Percentiles rank a stretch among this genome's conserved stretches.
phyloP scores from a whole-genome alignment of 2,888 invertebrate genomes.

The Papilio demoleus region DNA sequence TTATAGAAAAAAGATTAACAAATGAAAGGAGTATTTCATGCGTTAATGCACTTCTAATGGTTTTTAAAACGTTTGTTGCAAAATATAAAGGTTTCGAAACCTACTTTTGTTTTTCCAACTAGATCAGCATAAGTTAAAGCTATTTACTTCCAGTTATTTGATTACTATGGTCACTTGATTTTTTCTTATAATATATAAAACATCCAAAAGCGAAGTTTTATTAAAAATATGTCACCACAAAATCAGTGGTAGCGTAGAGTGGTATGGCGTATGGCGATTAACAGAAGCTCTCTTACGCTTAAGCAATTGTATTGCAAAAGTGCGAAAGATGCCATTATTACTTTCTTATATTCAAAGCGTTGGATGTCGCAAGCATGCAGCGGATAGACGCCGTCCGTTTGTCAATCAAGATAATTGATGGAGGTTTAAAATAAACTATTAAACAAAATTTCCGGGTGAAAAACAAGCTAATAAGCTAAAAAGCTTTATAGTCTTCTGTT shows the following conservation, averaged over 20 bases:
- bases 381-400: background rate
- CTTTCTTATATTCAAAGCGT: conserved; percentile 21
- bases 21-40: background rate
- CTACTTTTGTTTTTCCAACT: too few relatives aligned
- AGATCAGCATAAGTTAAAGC: too few relatives aligned
- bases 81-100: background rate
- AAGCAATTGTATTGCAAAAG: conserved; percentile 30
- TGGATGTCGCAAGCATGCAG: conserved; percentile 24
- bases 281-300: conserved; percentile 31
- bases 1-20: background rate
- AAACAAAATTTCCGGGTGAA: too few relatives aligned
- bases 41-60: background rate
- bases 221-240: too few relatives aligned
- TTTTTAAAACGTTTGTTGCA: background rate
- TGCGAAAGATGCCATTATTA: conserved; percentile 16
- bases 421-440: conserved; percentile 6
- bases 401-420: conserved; percentile 19
- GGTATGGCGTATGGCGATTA: conserved; percentile 11
- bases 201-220: too few relatives aligned
- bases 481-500: too few relatives aligned
- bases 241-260: too few relatives aligned
- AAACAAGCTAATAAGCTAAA: too few relatives aligned
- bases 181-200: too few relatives aligned
- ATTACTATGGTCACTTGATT: background rate
- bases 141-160: too few relatives aligned